A percentile compares a stretch with the other conserved stretches of the same genome.
These are phyloP conservation scores for Brachyhypopomus occidentalis DNA, from an alignment of 2,113 vertebrate genomes.

Conservation along the genomic window DNA sequence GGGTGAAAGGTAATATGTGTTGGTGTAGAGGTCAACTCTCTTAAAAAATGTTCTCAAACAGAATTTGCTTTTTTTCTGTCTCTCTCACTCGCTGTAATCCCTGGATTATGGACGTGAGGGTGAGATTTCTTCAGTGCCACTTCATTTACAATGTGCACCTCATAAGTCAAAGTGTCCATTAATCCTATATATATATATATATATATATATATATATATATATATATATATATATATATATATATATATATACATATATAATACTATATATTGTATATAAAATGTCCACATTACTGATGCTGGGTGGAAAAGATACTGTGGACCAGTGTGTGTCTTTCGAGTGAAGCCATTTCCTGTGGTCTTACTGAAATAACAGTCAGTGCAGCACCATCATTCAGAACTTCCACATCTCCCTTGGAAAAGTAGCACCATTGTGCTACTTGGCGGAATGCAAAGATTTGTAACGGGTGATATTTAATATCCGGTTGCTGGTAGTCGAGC, in stretches of 20 bases:
- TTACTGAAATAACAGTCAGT: no score
- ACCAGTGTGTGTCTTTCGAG: neutral
- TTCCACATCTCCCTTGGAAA: no score
- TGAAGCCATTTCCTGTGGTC: neutral
- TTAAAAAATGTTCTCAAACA: neutral
- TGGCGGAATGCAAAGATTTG: neutral
- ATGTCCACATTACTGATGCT: no score
- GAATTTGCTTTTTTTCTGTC: neutral
- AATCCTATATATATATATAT: neutral
- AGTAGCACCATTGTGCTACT: no score
- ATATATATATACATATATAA: no score
- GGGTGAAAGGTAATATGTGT: neutral
- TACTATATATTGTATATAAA: no score
- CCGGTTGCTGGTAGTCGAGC: neutral
- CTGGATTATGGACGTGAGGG: neutral
- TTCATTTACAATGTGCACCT: constrained; percentile 11
- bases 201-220: no score
- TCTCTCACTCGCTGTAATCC: neutral
- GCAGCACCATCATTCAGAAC: neutral
- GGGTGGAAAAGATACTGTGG: neutral
- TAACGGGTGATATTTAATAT: neutral
- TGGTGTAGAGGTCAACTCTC: neutral
- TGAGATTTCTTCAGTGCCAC: neutral
- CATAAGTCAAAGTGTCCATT: constrained; percentile 4
- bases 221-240: no score